Evolutionary conservation across 2,888 invertebrate genomes (phyloP), one percentile per base, ranked within the genome.

Genomic region (Xanthostigma xanthostigma): DNA sequence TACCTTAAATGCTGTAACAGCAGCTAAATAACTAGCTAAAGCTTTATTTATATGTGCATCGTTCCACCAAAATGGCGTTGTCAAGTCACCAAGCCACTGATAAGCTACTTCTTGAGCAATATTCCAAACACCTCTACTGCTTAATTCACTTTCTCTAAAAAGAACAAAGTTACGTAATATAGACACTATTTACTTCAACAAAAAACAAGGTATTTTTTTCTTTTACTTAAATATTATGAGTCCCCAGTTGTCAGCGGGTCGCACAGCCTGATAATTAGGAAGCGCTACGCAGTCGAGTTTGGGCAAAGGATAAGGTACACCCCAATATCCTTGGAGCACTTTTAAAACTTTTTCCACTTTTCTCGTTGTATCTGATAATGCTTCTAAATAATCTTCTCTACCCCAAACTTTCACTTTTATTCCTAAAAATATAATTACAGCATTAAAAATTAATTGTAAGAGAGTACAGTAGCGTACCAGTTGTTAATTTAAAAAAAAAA

Each of bases 171-270:
- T 27, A 27, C 27, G 6, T 6, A 27, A 27, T 27, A 27, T 6
- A 27, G 27, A 27, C 6, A 27, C 6, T 6, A 6, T 27, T 27
- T 27, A n/a, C 5, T 27, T 27, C 6, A 27, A 27, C 6, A 27
- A 27, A 27, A 6, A 3, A 27, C 13, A 12, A 38, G 38, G 8
- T 38, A 38, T 3, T 12, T 6, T 35, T 46, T 38, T 46, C 13
- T 45, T 69, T 69, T 70, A 87, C 87, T 79, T 85, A 62, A 86
- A 84, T 37, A 85, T 70, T 54, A 87, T 74, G 2, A 88, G 68
- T 4, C 88, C 88, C 86, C 86, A 88, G 58, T 79, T 82, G 57
- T 87, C 86, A 4, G 81, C 78, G 0, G 86, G 83, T 55, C 80
- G 78, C 2, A 80, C 76, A 0, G 81, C 79, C 52, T 76, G 73